Evolutionary conservation across 2,888 invertebrate genomes (phyloP), one percentile per base, ranked within the genome.

Genomic region (Melangyna quadrimaculata): DNA sequence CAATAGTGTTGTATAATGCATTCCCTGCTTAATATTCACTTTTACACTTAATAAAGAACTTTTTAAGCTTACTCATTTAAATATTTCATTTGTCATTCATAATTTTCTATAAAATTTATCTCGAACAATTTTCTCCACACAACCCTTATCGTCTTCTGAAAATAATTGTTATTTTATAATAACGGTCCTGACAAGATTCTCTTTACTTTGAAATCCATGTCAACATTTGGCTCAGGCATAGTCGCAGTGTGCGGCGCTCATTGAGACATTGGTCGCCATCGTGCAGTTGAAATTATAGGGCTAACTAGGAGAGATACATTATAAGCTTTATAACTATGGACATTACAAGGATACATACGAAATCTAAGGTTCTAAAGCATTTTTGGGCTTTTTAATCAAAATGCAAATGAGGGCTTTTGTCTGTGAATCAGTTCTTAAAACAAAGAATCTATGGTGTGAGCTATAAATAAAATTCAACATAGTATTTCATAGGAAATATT

Each of bases 101-200:
- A 71, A 82, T 82, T 78, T 73, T 82, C 61, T 69, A 82, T 82
- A 78, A 78, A 78, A 82, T 67, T 82, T 77, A 37, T 43, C 19
- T 40, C 29, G 48, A 14, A 22, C 43, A 55, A 37, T 55, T 37
- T 35, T 32, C 37, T 59, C 53, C 51, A n/a, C 19, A 37, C 12
- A 40, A 7, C n/a, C 14, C 19, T 22, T 22, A 10, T 67, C 51
- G 72, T 55, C 22, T 73, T 75, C 55, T 71, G 57, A 61, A 74
- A 79, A 79, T 75, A 79, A 84, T 74, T 84, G 75, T 84, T 84
- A 79, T 79, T 75, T 79, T 79, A 74, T 79, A 79, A 84, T 79
- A 84, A 79, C 59, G 79, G 17, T 53, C 37, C 37, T 51, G 59
- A 79, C 71, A 67, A 75, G 79, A 71, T 59, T 65, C 12, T 8